These are phyloP conservation scores for Agrochola litura DNA, from an alignment of 2,888 invertebrate genomes.

Conservation along the genomic window DNA sequence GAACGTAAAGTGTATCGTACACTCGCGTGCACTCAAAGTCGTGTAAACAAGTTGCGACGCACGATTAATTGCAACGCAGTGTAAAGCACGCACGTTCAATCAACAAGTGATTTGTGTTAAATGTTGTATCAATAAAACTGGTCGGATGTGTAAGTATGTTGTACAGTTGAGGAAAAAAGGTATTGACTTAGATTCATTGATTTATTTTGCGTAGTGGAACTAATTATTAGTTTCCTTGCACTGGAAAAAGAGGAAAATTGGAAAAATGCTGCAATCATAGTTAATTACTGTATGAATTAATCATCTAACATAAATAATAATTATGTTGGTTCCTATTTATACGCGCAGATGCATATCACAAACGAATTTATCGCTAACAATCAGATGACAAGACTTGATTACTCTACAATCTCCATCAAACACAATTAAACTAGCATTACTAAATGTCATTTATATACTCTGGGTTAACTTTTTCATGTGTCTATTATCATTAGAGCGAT, in stretches of 20 bases:
- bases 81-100: conserved; percentile 75
- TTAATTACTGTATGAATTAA: not conserved
- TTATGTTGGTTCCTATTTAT: not conserved
- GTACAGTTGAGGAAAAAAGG: conserved; percentile 42
- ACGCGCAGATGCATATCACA: not conserved
- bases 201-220: conserved; percentile 33
- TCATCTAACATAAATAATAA: not conserved
- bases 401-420: conserved; percentile 48
- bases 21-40: conserved; percentile 74
- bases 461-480: conserved; percentile 62
- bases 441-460: conserved; percentile 52
- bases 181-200: conserved; percentile 19
- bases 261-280: not conserved
- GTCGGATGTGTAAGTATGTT: conserved; percentile 65
- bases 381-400: conserved; percentile 24
- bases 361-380: conserved; percentile 8
- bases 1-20: conserved; percentile 66
- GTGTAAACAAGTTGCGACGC: conserved; percentile 75
- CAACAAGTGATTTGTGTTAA: conserved; percentile 80
- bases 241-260: not conserved
- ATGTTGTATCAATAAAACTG: conserved; percentile 75
- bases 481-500: conserved; percentile 72
- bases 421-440: conserved; percentile 54
- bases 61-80: conserved; percentile 74
- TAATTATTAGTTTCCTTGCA: not conserved